Base-by-base conservation (phyloP, 2,797 vertebrate genomes). In the Chaenodraco wilsoni region DNA sequence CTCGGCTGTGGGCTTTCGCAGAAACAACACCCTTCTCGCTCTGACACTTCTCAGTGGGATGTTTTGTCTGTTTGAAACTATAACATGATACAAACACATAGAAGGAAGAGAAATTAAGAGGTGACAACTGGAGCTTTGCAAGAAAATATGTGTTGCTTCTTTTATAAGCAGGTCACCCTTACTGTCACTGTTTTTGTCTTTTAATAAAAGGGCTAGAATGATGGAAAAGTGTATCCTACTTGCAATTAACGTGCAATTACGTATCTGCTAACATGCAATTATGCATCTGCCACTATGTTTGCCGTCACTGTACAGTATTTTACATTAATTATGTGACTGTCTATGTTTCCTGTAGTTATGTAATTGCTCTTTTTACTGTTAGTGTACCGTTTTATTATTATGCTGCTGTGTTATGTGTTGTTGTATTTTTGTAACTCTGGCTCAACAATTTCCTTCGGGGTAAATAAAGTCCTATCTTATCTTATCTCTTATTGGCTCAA, bases 1-100 rank as follows among this genome's bases (percentile, higher is more conserved):
- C 61, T 15, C 73, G 56, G 57, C 81, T 73, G 45, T 66, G 77
- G 72, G 80, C 82, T 74, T 78, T 67, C 33, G 58, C 76, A 72
- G 74, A 58, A 73, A 86, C 41, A 14, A 72, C 81, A 75, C 69
- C 58, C 52, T 64, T 56, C 69, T 60, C 59, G 51, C 74, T 72
- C 45, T n/a, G 10, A 40, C 17, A 31, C 40, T 68, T 84, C 72
- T 69, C 55, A 31, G 21, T 44, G 60, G 31, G 12, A 21, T 63
- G 56, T 79, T 74, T 76, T 41, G 56, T 55, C 83, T 79, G 68
- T 83, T 58, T 63, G 67, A 66, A 52, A 69, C 66, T 27, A 60
- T 64, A 50, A 73, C 19, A 31, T 37, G 59, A 31, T 37, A 37
- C 33, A 37, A 37, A 37, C 43, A 61, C 55, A 31, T 0, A 37